A percentile compares a stretch with the other conserved stretches of the same genome.
These are phyloP conservation scores for Hipparchia sbordonii DNA, from an alignment of 2,888 invertebrate genomes.

Conservation along the genomic window DNA sequence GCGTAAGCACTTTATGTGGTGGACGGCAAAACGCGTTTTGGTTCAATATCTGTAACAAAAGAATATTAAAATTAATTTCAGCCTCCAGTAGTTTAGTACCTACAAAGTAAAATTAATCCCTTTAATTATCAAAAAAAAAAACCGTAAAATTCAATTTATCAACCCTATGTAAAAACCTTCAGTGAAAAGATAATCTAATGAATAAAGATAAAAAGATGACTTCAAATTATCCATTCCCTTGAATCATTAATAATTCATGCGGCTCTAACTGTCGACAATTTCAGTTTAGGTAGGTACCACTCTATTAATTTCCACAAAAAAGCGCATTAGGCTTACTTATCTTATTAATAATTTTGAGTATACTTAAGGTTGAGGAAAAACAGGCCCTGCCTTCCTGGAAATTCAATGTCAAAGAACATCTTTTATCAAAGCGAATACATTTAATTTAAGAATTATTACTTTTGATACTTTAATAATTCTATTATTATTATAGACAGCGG, in stretches of 20 bases:
- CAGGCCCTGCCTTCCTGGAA: background rate
- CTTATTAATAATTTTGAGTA: conserved; percentile 8
- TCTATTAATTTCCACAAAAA: conserved; percentile 3
- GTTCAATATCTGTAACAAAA: conserved; percentile 30
- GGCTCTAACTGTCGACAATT: conserved; percentile 4
- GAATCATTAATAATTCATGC: background rate
- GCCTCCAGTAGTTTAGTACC: too few relatives aligned
- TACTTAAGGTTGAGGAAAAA: conserved; percentile 9
- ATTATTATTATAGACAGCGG: too few relatives aligned
- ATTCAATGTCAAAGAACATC: conserved; percentile 1
- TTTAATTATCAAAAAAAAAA: too few relatives aligned
- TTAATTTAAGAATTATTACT: too few relatives aligned
- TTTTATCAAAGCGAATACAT: too few relatives aligned
- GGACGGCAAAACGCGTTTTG: background rate
- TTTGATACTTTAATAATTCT: too few relatives aligned
- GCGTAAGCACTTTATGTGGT: background rate
- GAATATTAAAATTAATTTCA: background rate
- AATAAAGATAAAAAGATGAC: conserved; percentile 4
- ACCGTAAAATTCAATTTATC: background rate
- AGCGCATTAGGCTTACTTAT: background rate
- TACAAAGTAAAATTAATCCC: too few relatives aligned
- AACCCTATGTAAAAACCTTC: background rate
- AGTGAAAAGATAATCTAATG: background rate
- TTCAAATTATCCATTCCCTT: background rate
- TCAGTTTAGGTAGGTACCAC: background rate